These are phyloP conservation scores for Spondyliosoma cantharus DNA, from an alignment of 2,797 vertebrate species.

Conservation along the genomic window DNA sequence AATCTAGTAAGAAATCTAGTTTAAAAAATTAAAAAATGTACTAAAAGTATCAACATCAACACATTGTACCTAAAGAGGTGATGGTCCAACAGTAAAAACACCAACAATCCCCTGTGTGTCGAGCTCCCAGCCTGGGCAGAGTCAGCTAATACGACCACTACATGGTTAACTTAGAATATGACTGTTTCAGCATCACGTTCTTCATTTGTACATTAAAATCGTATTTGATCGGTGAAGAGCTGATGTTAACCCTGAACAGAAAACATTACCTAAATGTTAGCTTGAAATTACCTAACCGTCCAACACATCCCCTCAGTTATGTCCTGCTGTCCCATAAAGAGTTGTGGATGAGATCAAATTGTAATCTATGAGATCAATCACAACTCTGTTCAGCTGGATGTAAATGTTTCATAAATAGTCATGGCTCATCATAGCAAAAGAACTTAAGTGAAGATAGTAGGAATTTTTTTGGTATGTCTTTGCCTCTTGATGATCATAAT, in stretches of 20 bases:
- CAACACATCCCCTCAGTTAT: background rate
- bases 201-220: background rate
- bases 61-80: no score
- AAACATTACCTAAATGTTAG: background rate
- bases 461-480: background rate
- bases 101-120: no score
- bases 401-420: background rate
- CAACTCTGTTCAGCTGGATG: background rate
- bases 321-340: background rate
- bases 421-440: background rate
- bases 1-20: no score
- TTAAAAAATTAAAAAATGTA: no score
- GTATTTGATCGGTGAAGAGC: background rate
- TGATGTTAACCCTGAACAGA: background rate
- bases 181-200: background rate
- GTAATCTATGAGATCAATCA: background rate
- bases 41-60: no score
- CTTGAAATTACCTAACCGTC: no score
- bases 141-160: no score
- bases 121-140: no score
- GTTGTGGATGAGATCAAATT: background rate
- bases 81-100: no score
- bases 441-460: background rate
- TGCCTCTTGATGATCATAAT: constrained; percentile 1
- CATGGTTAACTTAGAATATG: no score